These are phyloP conservation scores for Gavialis gangeticus DNA, from an alignment of 2,113 vertebrate species.

Conservation along the genomic window DNA sequence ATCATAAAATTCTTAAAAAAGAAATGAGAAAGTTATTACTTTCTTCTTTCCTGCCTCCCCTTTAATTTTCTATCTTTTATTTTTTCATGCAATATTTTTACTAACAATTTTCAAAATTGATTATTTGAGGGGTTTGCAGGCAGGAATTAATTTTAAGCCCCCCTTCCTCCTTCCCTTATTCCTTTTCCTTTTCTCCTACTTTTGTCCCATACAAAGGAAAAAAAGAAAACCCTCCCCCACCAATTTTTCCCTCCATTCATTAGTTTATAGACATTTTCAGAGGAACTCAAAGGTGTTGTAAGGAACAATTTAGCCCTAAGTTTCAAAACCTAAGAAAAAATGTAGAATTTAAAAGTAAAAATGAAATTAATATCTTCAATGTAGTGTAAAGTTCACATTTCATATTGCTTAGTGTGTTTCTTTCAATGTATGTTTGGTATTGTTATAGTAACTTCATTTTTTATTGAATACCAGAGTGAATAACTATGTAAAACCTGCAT, in stretches of 20 bases:
- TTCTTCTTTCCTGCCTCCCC: too few relatives aligned
- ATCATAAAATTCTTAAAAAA: neutral
- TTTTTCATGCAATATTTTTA: neutral
- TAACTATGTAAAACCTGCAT: slow-evolving; percentile 52
- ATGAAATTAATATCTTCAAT: neutral
- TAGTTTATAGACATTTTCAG: neutral
- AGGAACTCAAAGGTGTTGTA: neutral
- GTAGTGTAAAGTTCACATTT: slow-evolving; percentile 24
- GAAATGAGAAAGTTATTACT: too few relatives aligned
- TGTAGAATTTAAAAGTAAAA: slow-evolving; percentile 34
- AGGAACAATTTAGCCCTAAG: neutral
- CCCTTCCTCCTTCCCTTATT: fast-evolving
- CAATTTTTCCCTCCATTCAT: neutral
- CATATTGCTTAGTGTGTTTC: slow-evolving; percentile 38
- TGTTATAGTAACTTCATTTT: slow-evolving; percentile 62
- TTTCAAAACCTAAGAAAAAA: slow-evolving; percentile 15
- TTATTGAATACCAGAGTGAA: slow-evolving; percentile 55
- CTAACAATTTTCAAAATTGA: neutral
- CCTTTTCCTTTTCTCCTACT: fast-evolving
- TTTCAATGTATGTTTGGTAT: slow-evolving; percentile 49
- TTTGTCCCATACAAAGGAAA: neutral
- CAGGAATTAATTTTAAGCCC: fast-evolving
- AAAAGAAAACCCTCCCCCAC: neutral
- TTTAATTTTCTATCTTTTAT: too few relatives aligned
- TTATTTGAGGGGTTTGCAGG: neutral